These are phyloP conservation scores for Drosophila cracens DNA, from an alignment of 2,888 invertebrate species.

Conservation along the genomic window DNA sequence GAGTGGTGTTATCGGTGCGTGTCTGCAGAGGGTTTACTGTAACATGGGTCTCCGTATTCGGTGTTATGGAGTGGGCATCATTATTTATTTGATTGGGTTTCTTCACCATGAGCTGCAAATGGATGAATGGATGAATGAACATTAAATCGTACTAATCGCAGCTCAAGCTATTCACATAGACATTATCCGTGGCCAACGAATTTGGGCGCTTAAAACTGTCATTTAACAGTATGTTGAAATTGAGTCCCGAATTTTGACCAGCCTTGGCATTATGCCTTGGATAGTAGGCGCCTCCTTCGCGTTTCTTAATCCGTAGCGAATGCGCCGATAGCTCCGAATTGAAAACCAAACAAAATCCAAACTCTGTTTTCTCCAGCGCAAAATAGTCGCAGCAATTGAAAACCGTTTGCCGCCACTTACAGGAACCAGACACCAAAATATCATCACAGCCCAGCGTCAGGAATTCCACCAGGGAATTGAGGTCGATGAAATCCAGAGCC, in stretches of 20 bases:
- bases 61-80: slow-evolving; percentile 72
- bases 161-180: slow-evolving; percentile 62
- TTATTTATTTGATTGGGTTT: slow-evolving; percentile 67
- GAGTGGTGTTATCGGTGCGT: slow-evolving; percentile 70
- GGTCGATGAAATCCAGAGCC: slow-evolving; percentile 72
- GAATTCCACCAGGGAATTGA: slow-evolving; percentile 66
- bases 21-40: slow-evolving; percentile 80
- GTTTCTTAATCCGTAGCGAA: slow-evolving; percentile 41
- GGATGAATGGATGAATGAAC: not conserved
- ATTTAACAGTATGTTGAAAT: slow-evolving; percentile 61
- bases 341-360: slow-evolving; percentile 85
- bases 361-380: slow-evolving; percentile 84
- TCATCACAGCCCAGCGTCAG: slow-evolving; percentile 82
- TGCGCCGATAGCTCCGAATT: slow-evolving; percentile 82
- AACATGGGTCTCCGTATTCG: slow-evolving; percentile 78
- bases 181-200: slow-evolving; percentile 52
- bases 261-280: slow-evolving; percentile 78
- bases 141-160: not conserved
- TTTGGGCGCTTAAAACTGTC: slow-evolving; percentile 53
- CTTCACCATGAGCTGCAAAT: slow-evolving; percentile 76
- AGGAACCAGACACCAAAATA: slow-evolving; percentile 78
- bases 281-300: slow-evolving; percentile 59
- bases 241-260: slow-evolving; percentile 74
- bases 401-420: slow-evolving; percentile 84
- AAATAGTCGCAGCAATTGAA: slow-evolving; percentile 85